A percentile compares a stretch with the other conserved stretches of the same genome.
Evolutionary conservation across 1,140 invertebrate genomes (phyloP).

Genomic region (Ceratina australensis): DNA sequence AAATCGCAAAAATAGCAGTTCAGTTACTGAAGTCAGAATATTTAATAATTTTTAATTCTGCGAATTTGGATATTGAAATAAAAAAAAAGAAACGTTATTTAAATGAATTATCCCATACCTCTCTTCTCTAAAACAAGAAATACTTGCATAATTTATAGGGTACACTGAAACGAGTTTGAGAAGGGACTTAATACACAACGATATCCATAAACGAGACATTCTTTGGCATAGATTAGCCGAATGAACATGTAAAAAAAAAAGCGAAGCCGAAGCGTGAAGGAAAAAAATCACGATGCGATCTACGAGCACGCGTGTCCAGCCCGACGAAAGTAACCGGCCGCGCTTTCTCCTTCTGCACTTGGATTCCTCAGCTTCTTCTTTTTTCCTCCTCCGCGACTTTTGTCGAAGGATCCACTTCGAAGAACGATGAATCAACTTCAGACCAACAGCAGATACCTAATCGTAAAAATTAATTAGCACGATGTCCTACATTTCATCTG

Average conservation of each 20-base stretch:
- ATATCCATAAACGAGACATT: background rate
- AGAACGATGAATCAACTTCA: background rate
- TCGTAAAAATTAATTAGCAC: background rate
- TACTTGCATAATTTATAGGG: no score
- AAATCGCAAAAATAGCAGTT: no score
- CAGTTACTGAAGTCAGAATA: no score
- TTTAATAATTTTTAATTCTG: no score
- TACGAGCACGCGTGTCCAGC: background rate
- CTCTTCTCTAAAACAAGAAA: no score
- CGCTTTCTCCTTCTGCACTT: slow-evolving; percentile 45
- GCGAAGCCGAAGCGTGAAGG: background rate
- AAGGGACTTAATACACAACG: no score
- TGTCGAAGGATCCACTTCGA: background rate
- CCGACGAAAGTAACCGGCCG: slow-evolving; percentile 24
- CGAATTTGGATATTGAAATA: no score
- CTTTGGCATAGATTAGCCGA: background rate
- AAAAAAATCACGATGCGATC: background rate
- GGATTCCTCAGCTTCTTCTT: slow-evolving; percentile 30
- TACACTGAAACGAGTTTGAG: no score
- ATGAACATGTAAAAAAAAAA: background rate
- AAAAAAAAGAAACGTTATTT: no score
- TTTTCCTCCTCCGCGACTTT: background rate
- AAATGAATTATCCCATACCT: no score
- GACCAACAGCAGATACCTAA: no score
- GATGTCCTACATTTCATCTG: background rate